phyloP scores from a whole-genome alignment of 1,140 invertebrate species.

The Leguminivora glycinivorella region DNA sequence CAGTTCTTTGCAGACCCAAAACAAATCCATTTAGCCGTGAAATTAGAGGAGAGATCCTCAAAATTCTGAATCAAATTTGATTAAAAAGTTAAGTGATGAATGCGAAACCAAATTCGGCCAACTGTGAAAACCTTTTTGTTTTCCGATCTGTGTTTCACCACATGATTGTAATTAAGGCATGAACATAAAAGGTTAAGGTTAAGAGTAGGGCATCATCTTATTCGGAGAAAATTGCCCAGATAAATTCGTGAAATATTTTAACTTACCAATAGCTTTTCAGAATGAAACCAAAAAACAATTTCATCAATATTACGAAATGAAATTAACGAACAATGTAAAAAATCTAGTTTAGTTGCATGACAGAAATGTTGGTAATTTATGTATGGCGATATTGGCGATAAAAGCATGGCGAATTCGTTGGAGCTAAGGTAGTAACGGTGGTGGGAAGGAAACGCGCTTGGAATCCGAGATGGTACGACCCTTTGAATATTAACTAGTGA shows the following conservation, averaged over 20 bases:
- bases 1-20: constrained; percentile 63
- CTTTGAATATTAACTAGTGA: constrained; percentile 73
- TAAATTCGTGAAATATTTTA: not conserved
- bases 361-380: not conserved
- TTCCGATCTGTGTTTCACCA: constrained; percentile 27
- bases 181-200: constrained; percentile 22
- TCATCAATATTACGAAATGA: too few relatives aligned
- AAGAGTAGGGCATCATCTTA: not conserved
- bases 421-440: constrained; percentile 29
- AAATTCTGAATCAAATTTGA: constrained; percentile 66
- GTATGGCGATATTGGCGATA: constrained; percentile 30
- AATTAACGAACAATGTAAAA: too few relatives aligned
- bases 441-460: constrained; percentile 57
- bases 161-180: constrained; percentile 25
- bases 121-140: constrained; percentile 47
- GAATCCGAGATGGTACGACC: constrained; percentile 68
- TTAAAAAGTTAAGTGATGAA: constrained; percentile 70
- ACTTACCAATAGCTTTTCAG: not conserved
- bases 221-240: not conserved
- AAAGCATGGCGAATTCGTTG: constrained; percentile 50
- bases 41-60: constrained; percentile 66
- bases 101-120: constrained; percentile 48
- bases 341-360: too few relatives aligned
- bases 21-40: constrained; percentile 66
- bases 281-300: not conserved